A percentile compares a stretch with the other conserved stretches of the same genome.
phyloP scores from a whole-genome alignment of 2,797 vertebrate genomes.

The Octomys mimax region DNA sequence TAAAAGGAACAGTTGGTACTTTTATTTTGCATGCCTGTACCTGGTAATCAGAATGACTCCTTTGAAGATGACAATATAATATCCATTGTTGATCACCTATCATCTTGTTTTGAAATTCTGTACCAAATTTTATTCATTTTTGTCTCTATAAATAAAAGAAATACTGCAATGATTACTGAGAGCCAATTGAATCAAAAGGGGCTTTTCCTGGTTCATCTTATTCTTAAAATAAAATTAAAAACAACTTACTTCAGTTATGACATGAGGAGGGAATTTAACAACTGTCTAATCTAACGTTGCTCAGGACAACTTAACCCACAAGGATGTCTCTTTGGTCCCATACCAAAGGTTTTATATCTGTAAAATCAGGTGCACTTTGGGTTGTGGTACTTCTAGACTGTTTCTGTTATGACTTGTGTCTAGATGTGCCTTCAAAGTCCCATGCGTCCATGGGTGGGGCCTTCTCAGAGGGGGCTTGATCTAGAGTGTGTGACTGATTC shows the following conservation, averaged over 20 bases:
- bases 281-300: not conserved
- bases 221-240: constrained; percentile 43
- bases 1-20: no score
- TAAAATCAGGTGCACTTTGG: not conserved
- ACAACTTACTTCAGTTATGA: not conserved
- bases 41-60: no score
- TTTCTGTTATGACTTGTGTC: no score
- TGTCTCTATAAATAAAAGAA: not conserved
- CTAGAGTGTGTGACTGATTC: no score
- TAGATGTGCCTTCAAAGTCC: no score
- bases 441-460: no score
- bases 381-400: not conserved
- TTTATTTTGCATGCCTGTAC: no score
- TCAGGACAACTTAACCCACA: not conserved
- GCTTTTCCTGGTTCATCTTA: not conserved
- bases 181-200: not conserved
- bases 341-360: not conserved
- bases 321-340: not conserved
- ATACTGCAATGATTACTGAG: not conserved
- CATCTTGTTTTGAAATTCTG: no score
- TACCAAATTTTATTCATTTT: no score
- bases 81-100: no score
- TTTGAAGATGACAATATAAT: no score
- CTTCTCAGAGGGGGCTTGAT: no score
- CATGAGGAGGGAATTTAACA: constrained; percentile 30